Evolutionary conservation across 2,888 invertebrate species (phyloP).

Genomic region (Campoletis raptor): DNA sequence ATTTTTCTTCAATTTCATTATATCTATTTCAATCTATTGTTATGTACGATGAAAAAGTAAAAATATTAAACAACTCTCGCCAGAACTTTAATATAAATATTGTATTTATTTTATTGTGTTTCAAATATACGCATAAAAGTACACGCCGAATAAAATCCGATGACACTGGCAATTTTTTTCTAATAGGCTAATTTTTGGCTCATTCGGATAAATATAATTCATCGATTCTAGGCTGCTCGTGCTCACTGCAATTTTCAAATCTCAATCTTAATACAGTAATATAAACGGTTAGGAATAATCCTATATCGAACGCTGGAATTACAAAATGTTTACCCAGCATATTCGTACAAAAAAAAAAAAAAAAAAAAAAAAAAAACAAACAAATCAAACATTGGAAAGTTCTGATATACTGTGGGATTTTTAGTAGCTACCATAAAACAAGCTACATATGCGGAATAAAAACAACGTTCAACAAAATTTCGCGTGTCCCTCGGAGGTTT

Average conservation of each 20-base stretch:
- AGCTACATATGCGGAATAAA: neutral
- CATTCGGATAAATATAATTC: neutral
- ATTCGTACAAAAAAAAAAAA: too few relatives aligned
- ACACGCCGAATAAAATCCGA: too few relatives aligned
- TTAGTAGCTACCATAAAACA: neutral
- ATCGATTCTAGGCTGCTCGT: neutral
- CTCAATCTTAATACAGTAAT: neutral
- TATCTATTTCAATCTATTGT: neutral
- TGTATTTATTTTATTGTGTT: neutral
- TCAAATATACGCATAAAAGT: too few relatives aligned
- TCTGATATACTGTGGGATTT: neutral
- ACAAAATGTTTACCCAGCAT: too few relatives aligned
- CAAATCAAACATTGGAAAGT: neutral
- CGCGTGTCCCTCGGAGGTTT: neutral
- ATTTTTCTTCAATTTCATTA: neutral
- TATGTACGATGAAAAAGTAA: neutral
- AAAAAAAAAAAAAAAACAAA: too few relatives aligned
- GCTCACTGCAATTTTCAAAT: neutral
- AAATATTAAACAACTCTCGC: too few relatives aligned
- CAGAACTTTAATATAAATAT: too few relatives aligned
- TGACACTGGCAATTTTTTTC: too few relatives aligned
- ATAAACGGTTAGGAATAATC: neutral
- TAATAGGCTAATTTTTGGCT: neutral
- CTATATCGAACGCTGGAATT: neutral
- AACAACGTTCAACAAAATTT: neutral